phyloP scores from a whole-genome alignment of 1,140 invertebrate genomes.

The Holcopasites calliopsidis region DNA sequence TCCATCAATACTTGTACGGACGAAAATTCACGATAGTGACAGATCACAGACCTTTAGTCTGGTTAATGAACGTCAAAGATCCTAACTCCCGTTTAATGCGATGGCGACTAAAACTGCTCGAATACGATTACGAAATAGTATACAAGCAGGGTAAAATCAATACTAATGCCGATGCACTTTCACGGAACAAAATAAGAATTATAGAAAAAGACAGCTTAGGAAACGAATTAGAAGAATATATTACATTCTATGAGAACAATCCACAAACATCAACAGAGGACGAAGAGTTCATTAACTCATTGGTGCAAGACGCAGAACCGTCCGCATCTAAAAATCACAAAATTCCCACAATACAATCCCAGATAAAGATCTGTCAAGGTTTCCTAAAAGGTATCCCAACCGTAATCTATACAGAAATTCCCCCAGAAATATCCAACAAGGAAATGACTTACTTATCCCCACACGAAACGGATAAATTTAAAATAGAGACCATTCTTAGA shows the following conservation, averaged over 20 bases:
- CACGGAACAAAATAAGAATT: background rate
- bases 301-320: background rate
- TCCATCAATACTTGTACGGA: background rate
- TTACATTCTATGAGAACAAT: background rate
- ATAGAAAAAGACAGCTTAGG: background rate
- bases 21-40: background rate
- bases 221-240: background rate
- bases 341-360: background rate
- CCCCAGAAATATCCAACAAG: background rate
- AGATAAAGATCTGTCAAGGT: background rate
- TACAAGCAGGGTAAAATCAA: conserved; percentile 1
- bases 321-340: background rate
- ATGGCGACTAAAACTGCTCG: background rate
- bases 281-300: background rate
- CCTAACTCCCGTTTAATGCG: background rate
- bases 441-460: background rate
- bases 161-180: background rate
- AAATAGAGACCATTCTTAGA: background rate
- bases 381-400: background rate
- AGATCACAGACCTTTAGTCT: background rate
- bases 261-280: background rate
- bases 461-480: background rate
- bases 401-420: background rate
- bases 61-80: background rate
- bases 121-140: conserved; percentile 2